A percentile compares a stretch with the other conserved stretches of the same genome.
phyloP scores from a whole-genome alignment of 1,140 invertebrate species.

The Ganaspis sp. region DNA sequence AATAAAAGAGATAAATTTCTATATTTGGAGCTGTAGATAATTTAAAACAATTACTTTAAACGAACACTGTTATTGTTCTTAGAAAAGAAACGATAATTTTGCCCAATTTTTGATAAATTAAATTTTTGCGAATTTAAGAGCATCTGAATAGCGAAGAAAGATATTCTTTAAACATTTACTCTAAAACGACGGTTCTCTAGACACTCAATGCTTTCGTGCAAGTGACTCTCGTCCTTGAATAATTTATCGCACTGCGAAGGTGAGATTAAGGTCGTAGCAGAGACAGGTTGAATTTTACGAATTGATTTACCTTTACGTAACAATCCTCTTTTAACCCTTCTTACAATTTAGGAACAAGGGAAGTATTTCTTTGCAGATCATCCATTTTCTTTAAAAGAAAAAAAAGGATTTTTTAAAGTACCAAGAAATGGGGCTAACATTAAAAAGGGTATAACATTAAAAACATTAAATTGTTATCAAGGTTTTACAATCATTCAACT shows the following conservation, averaged over 20 bases:
- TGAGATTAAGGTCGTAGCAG: background rate
- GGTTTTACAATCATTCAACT: too few relatives aligned
- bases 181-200: background rate
- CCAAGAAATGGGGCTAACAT: too few relatives aligned
- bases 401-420: too few relatives aligned
- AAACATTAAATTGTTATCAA: too few relatives aligned
- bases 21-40: too few relatives aligned
- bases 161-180: background rate
- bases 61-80: too few relatives aligned
- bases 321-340: background rate
- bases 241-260: conserved; percentile 26
- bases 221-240: conserved; percentile 6
- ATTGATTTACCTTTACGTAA: conserved; percentile 4
- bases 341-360: background rate
- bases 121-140: background rate
- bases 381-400: too few relatives aligned
- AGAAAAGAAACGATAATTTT: too few relatives aligned
- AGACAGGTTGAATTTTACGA: background rate
- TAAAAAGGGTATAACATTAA: too few relatives aligned
- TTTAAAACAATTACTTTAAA: too few relatives aligned
- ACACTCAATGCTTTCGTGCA: conserved; percentile 8
- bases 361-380: background rate
- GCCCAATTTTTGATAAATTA: too few relatives aligned
- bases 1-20: too few relatives aligned
- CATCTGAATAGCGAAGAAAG: background rate